Evolutionary conservation across 2,888 invertebrate genomes (phyloP).

Genomic region (Melanchra persicariae): DNA sequence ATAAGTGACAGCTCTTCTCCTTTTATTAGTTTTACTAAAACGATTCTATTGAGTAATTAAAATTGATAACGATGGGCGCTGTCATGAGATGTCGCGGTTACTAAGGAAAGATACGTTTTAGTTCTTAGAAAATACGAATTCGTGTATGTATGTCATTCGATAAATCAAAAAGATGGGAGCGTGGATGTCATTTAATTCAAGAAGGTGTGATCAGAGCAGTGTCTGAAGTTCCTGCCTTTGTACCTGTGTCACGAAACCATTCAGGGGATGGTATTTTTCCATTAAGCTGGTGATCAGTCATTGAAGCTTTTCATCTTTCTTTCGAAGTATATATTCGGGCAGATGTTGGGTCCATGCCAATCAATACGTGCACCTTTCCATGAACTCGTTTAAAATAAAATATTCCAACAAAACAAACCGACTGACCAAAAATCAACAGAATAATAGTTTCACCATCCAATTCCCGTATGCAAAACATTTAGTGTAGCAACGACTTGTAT

Average conservation of each 20-base stretch:
- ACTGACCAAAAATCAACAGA: slow-evolving; percentile 5
- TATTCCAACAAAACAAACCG: slow-evolving; percentile 6
- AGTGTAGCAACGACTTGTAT: slow-evolving; percentile 14
- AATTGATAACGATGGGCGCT: slow-evolving; percentile 52
- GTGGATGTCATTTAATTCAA: no score
- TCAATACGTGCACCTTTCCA: background rate
- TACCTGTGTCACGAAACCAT: no score
- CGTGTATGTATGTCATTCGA: no score
- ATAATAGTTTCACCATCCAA: slow-evolving; percentile 29
- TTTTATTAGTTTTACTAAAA: slow-evolving; percentile 34
- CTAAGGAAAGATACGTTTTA: background rate
- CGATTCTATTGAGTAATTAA: slow-evolving; percentile 65
- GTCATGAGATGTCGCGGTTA: slow-evolving; percentile 6
- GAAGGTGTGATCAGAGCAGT: no score
- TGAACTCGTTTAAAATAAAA: no score
- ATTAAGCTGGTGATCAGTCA: no score
- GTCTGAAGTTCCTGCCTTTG: no score
- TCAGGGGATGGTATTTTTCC: background rate
- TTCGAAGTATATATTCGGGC: background rate
- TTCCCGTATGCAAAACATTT: slow-evolving; percentile 37
- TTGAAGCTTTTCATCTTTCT: background rate
- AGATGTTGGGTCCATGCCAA: background rate
- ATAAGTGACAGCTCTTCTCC: background rate
- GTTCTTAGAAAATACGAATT: background rate
- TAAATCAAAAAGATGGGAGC: no score